Conservation (phyloP, 1,140 invertebrate species). For the Orchestia grillus region DNA sequence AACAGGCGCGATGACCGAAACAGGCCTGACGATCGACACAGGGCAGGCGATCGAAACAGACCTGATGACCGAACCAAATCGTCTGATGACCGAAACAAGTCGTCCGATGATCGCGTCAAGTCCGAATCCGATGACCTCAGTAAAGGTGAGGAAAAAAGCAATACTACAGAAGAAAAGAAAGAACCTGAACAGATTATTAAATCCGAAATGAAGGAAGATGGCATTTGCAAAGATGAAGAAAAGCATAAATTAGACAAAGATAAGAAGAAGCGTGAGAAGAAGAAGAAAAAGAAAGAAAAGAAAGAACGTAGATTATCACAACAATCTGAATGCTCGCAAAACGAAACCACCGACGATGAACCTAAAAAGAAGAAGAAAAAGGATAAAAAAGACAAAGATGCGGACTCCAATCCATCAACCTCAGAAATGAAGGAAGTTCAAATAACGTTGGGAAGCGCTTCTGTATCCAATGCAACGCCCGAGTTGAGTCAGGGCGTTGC, state of each 20-base stretch:
- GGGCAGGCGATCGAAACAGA: not conserved
- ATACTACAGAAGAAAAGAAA: not conserved
- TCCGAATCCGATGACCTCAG: not conserved
- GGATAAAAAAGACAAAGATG: not conserved
- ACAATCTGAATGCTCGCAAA: not conserved
- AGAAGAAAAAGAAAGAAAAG: slow-evolving; percentile 50
- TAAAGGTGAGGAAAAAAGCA: not conserved
- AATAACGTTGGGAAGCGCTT: not conserved
- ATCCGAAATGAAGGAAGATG: not conserved
- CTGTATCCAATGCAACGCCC: not conserved
- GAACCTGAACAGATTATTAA: not conserved
- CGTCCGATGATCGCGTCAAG: not conserved
- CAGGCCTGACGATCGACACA: not conserved
- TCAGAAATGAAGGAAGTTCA: slow-evolving; percentile 43
- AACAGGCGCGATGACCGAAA: not conserved
- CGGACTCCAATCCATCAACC: not conserved
- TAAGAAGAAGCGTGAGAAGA: slow-evolving; percentile 32
- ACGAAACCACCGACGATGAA: slow-evolving; percentile 1
- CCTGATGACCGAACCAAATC: not conserved
- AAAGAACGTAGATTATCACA: slow-evolving; percentile 34
- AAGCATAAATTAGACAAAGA: slow-evolving; percentile 6
- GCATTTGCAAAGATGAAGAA: not conserved
- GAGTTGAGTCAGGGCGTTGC: not conserved
- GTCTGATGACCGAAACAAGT: not conserved
- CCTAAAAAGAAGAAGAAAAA: slow-evolving; percentile 21